Base-by-base conservation (phyloP, 2,888 invertebrate genomes). In the Celastrina argiolus region DNA sequence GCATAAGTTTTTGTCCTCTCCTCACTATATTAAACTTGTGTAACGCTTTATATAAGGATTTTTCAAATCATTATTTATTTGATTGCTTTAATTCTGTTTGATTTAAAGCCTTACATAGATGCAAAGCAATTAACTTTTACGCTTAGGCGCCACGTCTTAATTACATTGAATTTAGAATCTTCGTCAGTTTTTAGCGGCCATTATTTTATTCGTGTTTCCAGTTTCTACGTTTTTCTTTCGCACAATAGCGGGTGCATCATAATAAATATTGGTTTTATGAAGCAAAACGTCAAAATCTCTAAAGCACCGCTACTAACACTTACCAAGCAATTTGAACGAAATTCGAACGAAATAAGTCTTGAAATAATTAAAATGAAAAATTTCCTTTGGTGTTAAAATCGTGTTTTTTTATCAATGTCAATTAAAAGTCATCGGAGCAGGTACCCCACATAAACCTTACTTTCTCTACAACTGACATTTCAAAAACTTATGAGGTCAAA, bases 381-480 rank as follows among this genome's bases (percentile, higher is more conserved):
- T 77, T 76, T 74, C 76, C 77, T 80, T 78, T 78, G 72, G 56
- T 67, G 65, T 41, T 56, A 45, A 51, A 56, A 31, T 39, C 39
- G 61, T 61, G 61, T 66, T 65, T 68, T 71, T 71, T 79, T 79
- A 77, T 79, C 81, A 82, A 81, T 83, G 82, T 79, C 82, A 78
- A 77, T 79, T 77, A 79, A 78, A 83, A 83, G 82, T 81, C 82
- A 80, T 72, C 77, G 81, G 70, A 80, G 66, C 78, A 72, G 76
- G 78, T 79, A 73, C 56, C 69, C 74, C 72, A 76, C 78, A 74
- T 74, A 31, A 22, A 18, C 36, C 41, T 18, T 70, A 81, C 82
- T 82, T 82, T 82, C 82, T 76, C 83, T 76, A 16, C 61, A 61
- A 61, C 61, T 61, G 61, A 61, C 61, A 61, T 61, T 61, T 61